phyloP scores from a whole-genome alignment of 2,888 invertebrate genomes.

The Alitta virens region DNA sequence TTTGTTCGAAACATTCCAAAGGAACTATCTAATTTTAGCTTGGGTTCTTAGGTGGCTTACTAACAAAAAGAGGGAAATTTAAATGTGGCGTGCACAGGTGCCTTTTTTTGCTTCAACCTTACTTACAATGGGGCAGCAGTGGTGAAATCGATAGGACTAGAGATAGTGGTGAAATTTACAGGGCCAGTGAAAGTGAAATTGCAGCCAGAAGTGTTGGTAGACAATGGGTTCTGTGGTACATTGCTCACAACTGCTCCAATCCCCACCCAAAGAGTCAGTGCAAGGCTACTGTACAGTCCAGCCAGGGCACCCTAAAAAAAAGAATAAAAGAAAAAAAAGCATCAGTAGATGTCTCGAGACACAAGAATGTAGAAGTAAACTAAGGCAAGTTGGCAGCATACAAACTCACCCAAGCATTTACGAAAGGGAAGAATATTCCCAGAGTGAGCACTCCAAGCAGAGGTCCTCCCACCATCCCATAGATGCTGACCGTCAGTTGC shows the following conservation, averaged over 20 bases:
- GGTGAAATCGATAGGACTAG: no score
- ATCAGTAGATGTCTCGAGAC: no score
- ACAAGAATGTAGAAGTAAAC: no score
- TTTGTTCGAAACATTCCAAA: no score
- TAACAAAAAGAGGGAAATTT: no score
- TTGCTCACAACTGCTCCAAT: slow-evolving; percentile 6
- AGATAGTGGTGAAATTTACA: neutral
- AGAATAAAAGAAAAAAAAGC: neutral
- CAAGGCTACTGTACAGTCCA: slow-evolving; percentile 15
- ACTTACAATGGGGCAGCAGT: no score
- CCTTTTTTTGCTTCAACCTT: no score
- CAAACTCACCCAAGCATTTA: slow-evolving; percentile 41
- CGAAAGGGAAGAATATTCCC: slow-evolving; percentile 43
- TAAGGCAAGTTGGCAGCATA: no score
- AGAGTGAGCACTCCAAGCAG: slow-evolving; percentile 38
- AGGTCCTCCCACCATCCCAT: slow-evolving; percentile 51
- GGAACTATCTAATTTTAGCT: no score
- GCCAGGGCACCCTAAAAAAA: slow-evolving; percentile 24
- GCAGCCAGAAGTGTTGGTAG: neutral
- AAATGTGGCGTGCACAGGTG: no score
- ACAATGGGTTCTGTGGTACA: neutral
- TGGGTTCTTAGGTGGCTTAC: no score
- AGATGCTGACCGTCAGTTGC: slow-evolving; percentile 43
- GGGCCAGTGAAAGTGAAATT: neutral
- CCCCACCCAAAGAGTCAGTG: slow-evolving; percentile 8